Evolutionary conservation across 1,140 invertebrate species (phyloP).

Genomic region (Drosophila bipectinata): DNA sequence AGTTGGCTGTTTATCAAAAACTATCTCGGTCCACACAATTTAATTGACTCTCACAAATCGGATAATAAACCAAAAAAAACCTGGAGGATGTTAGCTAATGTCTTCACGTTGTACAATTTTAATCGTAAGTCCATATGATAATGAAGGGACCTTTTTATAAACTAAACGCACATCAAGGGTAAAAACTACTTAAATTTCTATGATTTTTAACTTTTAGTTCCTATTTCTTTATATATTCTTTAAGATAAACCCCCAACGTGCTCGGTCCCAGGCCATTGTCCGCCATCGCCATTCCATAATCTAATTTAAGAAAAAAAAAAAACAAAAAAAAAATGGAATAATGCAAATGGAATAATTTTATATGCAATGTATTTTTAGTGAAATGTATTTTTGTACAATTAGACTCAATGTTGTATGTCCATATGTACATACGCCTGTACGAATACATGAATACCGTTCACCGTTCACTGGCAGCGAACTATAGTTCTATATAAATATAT

Average conservation of each 20-base stretch:
- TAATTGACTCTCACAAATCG: slow-evolving; percentile 80
- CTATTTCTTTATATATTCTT: background rate
- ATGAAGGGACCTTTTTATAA: slow-evolving; percentile 8
- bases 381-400: slow-evolving; percentile 81
- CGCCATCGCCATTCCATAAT: slow-evolving; percentile 36
- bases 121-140: slow-evolving; percentile 19
- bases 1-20: slow-evolving; percentile 21
- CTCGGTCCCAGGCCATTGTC: slow-evolving; percentile 47
- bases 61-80: slow-evolving; percentile 41
- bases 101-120: slow-evolving; percentile 35
- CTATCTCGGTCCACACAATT: slow-evolving; percentile 68
- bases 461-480: slow-evolving; percentile 30
- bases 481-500: slow-evolving; percentile 33
- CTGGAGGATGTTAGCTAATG: slow-evolving; percentile 45
- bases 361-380: slow-evolving; percentile 77
- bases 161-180: background rate
- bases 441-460: slow-evolving; percentile 21
- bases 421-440: slow-evolving; percentile 40
- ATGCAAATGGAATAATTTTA: slow-evolving; percentile 71
- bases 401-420: slow-evolving; percentile 45
- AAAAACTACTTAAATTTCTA: background rate
- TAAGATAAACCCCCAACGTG: background rate
- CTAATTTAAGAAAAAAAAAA: slow-evolving; percentile 55
- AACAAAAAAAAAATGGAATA: background rate
- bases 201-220: background rate